These are phyloP conservation scores for Copidosoma aretas DNA, from an alignment of 2,888 invertebrate species.

Conservation along the genomic window DNA sequence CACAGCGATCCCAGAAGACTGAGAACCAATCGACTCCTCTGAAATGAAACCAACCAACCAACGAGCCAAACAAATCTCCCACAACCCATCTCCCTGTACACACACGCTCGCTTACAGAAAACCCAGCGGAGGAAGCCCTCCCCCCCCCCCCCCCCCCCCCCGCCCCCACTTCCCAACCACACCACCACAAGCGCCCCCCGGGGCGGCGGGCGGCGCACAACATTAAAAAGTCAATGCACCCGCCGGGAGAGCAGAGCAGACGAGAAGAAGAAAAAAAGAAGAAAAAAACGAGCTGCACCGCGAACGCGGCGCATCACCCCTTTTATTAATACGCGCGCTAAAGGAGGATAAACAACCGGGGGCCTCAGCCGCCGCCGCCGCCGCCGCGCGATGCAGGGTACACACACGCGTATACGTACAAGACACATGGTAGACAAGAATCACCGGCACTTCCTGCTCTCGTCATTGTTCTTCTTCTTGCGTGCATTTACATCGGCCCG, in stretches of 20 bases:
- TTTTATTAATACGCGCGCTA: slow-evolving; percentile 18
- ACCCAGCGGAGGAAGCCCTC: background rate
- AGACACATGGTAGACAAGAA: slow-evolving; percentile 28
- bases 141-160: background rate
- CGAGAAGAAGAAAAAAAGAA: background rate
- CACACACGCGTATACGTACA: background rate
- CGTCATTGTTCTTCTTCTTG: slow-evolving; percentile 29
- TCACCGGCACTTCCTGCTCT: slow-evolving; percentile 33
- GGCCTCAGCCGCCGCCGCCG: background rate
- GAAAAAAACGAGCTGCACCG: background rate
- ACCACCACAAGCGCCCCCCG: background rate
- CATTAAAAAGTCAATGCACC: slow-evolving; percentile 10
- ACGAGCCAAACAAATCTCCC: too few relatives aligned
- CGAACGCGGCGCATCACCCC: slow-evolving; percentile 1
- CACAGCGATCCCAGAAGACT: too few relatives aligned
- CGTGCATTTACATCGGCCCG: slow-evolving; percentile 3
- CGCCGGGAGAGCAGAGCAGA: background rate
- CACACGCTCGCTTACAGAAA: background rate
- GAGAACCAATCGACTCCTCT: too few relatives aligned
- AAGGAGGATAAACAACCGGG: slow-evolving; percentile 25
- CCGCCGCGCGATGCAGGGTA: background rate
- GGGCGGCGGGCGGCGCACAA: background rate
- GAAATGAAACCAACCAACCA: too few relatives aligned
- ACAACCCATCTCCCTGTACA: background rate
- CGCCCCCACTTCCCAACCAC: background rate